Percentiles rank a stretch among this genome's conserved stretches.
phyloP scores from a whole-genome alignment of 2,113 vertebrate species.

The Leptobrachium ailaonicum region DNA sequence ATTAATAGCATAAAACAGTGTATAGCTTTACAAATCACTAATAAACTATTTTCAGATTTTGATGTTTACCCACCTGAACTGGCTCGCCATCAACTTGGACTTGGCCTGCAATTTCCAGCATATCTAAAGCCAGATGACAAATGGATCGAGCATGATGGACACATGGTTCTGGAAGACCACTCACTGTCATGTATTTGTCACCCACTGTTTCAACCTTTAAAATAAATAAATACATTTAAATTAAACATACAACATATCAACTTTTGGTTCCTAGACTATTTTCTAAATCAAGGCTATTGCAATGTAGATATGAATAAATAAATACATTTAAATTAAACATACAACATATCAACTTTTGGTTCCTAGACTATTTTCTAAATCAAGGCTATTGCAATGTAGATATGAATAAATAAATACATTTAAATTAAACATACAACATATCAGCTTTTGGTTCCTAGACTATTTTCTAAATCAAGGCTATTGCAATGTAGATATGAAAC shows the following conservation, averaged over 20 bases:
- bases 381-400: too few species aligned
- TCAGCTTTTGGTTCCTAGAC: too few species aligned
- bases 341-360: too few species aligned
- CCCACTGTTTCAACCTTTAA: constrained; percentile 95
- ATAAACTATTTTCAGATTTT: neutral
- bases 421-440: neutral
- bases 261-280: too few species aligned
- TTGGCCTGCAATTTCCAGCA: constrained; percentile 98
- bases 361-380: too few species aligned
- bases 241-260: neutral
- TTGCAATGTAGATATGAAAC: too few species aligned
- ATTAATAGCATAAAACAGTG: neutral
- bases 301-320: neutral
- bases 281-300: too few species aligned
- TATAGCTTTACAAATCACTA: neutral
- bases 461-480: too few species aligned
- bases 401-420: neutral
- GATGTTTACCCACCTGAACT: constrained; percentile 80
- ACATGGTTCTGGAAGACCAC: constrained; percentile 94
- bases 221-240: neutral
- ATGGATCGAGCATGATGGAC: constrained; percentile 95
- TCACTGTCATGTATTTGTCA: constrained; percentile 98
- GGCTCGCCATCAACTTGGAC: constrained; percentile 94
- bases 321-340: neutral
- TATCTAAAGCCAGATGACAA: constrained; percentile 93